Evolutionary conservation across 53 echinoderm and acorn worm genomes (phyloP).

Genomic region (Echinometra lucunter): DNA sequence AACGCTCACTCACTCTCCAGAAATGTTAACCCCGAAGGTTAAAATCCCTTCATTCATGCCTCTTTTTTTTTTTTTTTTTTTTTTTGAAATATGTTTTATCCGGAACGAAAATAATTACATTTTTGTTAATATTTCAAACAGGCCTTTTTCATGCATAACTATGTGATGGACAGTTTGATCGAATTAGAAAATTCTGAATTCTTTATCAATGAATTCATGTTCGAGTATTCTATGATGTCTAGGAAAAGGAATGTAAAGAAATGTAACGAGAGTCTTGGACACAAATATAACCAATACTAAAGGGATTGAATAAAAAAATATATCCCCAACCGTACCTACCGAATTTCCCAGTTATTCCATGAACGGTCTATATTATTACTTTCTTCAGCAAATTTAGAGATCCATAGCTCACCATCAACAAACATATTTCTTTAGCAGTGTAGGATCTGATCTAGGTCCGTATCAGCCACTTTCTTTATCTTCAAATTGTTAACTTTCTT

Average conservation of each 20-base stretch:
- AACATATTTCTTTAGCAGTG: too few species aligned
- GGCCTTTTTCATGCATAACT: neutral
- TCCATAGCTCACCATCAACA: too few species aligned
- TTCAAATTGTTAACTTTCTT: too few species aligned
- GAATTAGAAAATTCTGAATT: neutral
- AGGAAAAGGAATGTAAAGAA: neutral
- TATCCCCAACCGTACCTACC: too few species aligned
- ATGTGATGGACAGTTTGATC: neutral
- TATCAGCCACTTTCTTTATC: too few species aligned
- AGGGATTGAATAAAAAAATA: too few species aligned
- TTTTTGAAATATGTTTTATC: neutral
- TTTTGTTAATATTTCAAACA: neutral
- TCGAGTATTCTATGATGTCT: neutral
- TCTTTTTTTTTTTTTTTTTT: neutral
- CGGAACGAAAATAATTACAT: neutral
- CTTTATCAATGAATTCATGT: neutral
- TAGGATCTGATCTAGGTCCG: too few species aligned
- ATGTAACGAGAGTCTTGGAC: neutral
- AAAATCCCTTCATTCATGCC: neutral
- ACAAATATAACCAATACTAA: too few species aligned
- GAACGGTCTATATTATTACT: too few species aligned
- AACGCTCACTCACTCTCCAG: conserved; percentile 2
- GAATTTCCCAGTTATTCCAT: too few species aligned
- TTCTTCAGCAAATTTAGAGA: too few species aligned
- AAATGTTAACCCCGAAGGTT: conserved; percentile 25